These are phyloP conservation scores for Scaptomyza cyrtandrae DNA, from an alignment of 2,888 invertebrate species.

Conservation along the genomic window DNA sequence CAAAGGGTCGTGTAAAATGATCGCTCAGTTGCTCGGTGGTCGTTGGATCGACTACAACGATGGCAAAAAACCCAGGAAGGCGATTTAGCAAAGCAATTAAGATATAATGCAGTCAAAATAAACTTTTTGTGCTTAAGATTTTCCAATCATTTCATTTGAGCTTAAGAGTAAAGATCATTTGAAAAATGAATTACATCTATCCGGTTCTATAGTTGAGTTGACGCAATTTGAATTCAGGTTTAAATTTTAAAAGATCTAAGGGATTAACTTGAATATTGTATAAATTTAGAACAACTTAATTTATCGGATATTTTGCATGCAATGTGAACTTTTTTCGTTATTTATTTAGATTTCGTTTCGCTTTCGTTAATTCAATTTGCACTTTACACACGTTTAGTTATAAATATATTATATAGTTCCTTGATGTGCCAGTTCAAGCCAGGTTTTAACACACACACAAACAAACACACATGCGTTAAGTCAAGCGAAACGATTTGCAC, in stretches of 20 bases:
- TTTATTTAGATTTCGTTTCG: slow-evolving; percentile 1
- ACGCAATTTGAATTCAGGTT: not conserved
- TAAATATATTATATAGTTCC: not conserved
- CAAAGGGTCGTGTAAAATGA: slow-evolving; percentile 31
- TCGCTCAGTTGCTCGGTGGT: slow-evolving; percentile 14
- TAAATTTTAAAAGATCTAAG: not conserved
- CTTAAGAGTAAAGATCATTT: not conserved
- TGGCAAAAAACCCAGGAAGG: slow-evolving; percentile 37
- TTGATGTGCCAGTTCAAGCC: slow-evolving; percentile 15
- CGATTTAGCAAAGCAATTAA: not conserved
- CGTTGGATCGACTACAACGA: not conserved
- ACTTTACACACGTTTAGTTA: slow-evolving; percentile 20
- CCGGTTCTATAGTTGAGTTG: slow-evolving; percentile 1
- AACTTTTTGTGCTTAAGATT: no score
- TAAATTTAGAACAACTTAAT: not conserved
- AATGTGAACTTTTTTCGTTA: not conserved
- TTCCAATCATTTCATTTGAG: no score
- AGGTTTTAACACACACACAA: slow-evolving; percentile 13
- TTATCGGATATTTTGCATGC: not conserved
- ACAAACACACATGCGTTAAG: slow-evolving; percentile 14
- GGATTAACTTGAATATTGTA: not conserved
- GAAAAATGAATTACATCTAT: not conserved
- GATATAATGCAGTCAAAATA: no score
- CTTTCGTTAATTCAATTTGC: slow-evolving; percentile 40
- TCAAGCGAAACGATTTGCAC: slow-evolving; percentile 45